phyloP scores from a whole-genome alignment of 2,113 vertebrate species.

The Orthonyx spaldingii region DNA sequence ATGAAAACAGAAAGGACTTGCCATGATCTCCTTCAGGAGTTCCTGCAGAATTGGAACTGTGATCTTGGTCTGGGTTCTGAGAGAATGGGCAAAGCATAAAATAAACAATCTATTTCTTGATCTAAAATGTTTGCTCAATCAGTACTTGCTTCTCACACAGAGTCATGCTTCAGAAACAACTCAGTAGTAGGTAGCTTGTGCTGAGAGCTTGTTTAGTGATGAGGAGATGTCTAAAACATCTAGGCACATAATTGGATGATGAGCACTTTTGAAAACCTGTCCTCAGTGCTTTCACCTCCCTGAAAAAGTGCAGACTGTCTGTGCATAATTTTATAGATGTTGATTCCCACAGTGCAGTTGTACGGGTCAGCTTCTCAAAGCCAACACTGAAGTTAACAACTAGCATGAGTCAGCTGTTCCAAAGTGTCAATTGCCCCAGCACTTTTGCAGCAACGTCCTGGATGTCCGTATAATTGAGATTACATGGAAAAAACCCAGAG shows the following conservation, averaged over 20 bases:
- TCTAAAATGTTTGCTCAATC: background rate
- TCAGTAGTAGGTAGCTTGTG: background rate
- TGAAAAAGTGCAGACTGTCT: slow-evolving; percentile 21
- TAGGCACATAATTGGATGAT: background rate
- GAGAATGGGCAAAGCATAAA: background rate
- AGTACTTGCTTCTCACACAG: background rate
- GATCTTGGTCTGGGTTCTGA: background rate
- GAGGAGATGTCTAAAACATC: background rate
- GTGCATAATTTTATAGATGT: background rate
- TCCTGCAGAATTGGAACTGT: background rate
- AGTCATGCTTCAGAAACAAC: background rate
- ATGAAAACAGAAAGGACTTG: background rate
- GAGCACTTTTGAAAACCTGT: slow-evolving; percentile 33
- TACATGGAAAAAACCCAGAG: slow-evolving; percentile 14
- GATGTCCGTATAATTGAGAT: slow-evolving; percentile 12
- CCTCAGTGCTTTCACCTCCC: background rate
- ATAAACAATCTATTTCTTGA: background rate
- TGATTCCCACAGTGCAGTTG: background rate
- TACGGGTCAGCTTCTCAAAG: background rate
- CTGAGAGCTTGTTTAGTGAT: background rate
- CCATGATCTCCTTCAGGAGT: background rate
- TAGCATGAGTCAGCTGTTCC: slow-evolving; percentile 44
- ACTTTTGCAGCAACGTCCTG: background rate
- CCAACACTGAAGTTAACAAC: background rate
- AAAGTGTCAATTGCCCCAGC: slow-evolving; percentile 8